Evolutionary conservation across 2,113 vertebrate species (phyloP), one percentile per base, ranked within the genome.

Genomic region (Archilochus colubris): DNA sequence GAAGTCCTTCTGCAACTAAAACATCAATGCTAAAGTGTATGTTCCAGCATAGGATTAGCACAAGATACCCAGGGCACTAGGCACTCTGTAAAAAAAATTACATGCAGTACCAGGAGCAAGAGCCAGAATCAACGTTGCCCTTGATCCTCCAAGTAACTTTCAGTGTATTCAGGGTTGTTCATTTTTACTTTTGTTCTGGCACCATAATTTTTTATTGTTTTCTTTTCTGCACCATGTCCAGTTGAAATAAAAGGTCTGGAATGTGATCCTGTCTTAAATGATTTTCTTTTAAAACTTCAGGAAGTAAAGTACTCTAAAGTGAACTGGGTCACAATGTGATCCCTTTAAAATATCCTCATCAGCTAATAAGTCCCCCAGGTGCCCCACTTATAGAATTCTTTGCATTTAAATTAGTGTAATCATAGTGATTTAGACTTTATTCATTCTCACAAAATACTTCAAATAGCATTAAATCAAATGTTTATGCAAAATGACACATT

Each of bases 161-260:
- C 44, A 46, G 5, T 21, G 25, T 5, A 17, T 57, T 79, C 43
- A 59, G 11, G 5, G 9, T 62, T 70, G 24, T 16, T 78, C 14
- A 19, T 69, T 74, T 67, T 28, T 66, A 9, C 7, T 70, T 74
- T 40, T 74, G 1, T 30, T 66, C 28, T 48, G 4, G 6, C 11
- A 44, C 10, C 0, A 7, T 22, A 40, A 5, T 24, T 17, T 59
- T 19, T 40, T 23, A 36, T 4, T 64, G 10, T 2, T 15, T 33
- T 40, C 70, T 46, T 18, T 87, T 23, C 6, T 46, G 3, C 3
- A 25, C 51, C 1, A 0, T 46, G 12, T 36, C 15, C 28, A 50
- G 12, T 28, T 57, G 27, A 36, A 67, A 33, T 50, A 48, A 44
- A 76, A 80, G 7, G 17, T 7, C 15, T 72, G 12, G 5, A 73